Percentiles rank a stretch among this genome's conserved stretches.
phyloP scores from a whole-genome alignment of 2,113 vertebrate genomes.

The Gobiocypris rarus region DNA sequence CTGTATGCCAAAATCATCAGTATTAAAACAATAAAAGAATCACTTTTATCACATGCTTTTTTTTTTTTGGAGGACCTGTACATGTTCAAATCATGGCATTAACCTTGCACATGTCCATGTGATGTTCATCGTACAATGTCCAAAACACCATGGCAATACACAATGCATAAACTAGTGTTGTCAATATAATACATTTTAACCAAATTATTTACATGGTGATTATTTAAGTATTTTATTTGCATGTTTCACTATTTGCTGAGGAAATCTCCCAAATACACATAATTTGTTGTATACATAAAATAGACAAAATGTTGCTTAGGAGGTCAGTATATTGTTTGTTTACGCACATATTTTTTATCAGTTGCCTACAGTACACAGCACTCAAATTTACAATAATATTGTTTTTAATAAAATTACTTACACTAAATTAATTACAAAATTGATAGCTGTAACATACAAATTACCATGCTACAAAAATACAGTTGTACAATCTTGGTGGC shows the following conservation, averaged over 20 bases:
- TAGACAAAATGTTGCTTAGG: neutral
- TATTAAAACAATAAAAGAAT: too few species aligned
- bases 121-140: neutral
- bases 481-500: neutral
- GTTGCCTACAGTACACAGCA: neutral
- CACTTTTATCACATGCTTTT: too few species aligned
- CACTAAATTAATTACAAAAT: neutral
- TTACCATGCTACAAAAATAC: neutral
- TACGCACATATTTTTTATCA: too few species aligned
- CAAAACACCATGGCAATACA: neutral
- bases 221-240: neutral
- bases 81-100: too few species aligned
- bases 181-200: neutral
- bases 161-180: neutral
- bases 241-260: neutral
- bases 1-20: too few species aligned
- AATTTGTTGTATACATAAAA: neutral
- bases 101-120: neutral
- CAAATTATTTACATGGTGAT: neutral
- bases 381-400: neutral
- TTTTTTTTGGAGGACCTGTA: too few species aligned
- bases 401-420: neutral
- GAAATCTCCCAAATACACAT: neutral
- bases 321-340: neutral
- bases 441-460: neutral